phyloP scores from a whole-genome alignment of 2,113 vertebrate species.

The Neofelis nebulosa region DNA sequence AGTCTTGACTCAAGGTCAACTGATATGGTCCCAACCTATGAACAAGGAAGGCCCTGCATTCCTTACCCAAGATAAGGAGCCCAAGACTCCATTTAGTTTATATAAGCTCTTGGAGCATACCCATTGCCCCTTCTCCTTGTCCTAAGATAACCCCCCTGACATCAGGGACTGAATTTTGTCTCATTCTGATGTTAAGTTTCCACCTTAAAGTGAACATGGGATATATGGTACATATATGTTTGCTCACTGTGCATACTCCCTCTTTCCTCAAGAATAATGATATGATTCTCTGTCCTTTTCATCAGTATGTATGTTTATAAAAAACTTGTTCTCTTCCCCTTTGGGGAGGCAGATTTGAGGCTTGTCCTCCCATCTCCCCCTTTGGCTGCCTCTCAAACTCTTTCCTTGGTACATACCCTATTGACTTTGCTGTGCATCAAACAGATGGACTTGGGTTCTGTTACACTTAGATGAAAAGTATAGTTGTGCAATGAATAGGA shows the following conservation, averaged over 20 bases:
- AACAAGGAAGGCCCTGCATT: neutral
- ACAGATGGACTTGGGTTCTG: neutral
- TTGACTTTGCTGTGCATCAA: neutral
- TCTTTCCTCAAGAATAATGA: neutral
- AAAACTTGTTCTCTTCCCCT: neutral
- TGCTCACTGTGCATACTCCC: neutral
- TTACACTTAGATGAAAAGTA: neutral
- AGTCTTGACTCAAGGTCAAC: neutral
- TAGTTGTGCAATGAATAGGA: neutral
- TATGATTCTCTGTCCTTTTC: neutral
- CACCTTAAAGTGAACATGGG: neutral
- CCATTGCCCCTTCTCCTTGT: neutral
- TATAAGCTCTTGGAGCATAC: neutral
- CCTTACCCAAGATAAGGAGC: neutral
- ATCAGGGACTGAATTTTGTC: neutral
- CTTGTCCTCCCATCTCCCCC: neutral
- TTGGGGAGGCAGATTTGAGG: neutral
- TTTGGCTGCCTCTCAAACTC: neutral
- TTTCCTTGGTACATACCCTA: neutral
- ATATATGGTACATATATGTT: neutral
- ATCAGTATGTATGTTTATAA: neutral
- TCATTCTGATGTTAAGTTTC: neutral
- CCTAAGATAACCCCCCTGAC: neutral
- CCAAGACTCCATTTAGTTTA: neutral
- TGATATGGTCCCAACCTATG: neutral